phyloP scores from a whole-genome alignment of 2,113 vertebrate species.

The Nothobranchius kuhntae region DNA sequence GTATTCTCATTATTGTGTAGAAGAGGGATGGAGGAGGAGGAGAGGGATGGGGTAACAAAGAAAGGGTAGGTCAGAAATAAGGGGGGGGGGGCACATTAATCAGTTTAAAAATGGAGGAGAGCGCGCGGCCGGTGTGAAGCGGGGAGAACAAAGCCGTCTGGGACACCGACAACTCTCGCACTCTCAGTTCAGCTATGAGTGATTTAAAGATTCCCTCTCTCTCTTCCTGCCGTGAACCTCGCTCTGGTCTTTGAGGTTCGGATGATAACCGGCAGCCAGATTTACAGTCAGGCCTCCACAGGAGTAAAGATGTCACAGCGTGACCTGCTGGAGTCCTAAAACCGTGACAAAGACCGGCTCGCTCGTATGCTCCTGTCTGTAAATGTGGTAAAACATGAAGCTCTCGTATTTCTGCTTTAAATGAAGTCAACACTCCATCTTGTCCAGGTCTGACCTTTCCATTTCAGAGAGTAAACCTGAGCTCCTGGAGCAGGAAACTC shows the following conservation, averaged over 20 bases:
- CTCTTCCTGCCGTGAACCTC: slow-evolving; percentile 53
- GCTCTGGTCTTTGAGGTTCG: slow-evolving; percentile 58
- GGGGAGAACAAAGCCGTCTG: slow-evolving; percentile 58
- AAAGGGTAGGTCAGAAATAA: slow-evolving; percentile 19
- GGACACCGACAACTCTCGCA: slow-evolving; percentile 54
- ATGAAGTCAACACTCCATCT: slow-evolving; percentile 17
- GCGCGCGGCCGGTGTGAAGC: slow-evolving; percentile 28
- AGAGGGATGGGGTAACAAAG: slow-evolving; percentile 30
- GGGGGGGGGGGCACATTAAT: slow-evolving; percentile 47
- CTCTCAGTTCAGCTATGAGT: slow-evolving; percentile 56
- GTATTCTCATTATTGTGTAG: slow-evolving; percentile 43
- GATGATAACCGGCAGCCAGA: slow-evolving; percentile 71
- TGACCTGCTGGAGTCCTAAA: slow-evolving; percentile 72
- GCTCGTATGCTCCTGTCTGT: slow-evolving; percentile 33
- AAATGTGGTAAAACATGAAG: slow-evolving; percentile 2
- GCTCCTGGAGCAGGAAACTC: neutral
- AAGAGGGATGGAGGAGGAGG: slow-evolving; percentile 6
- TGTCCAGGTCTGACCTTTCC: slow-evolving; percentile 20
- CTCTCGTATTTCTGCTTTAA: slow-evolving; percentile 37
- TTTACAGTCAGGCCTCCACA: slow-evolving; percentile 63
- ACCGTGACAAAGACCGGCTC: slow-evolving; percentile 58
- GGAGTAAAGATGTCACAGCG: slow-evolving; percentile 78
- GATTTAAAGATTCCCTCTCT: slow-evolving; percentile 63
- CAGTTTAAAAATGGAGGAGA: slow-evolving; percentile 50
- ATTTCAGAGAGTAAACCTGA: slow-evolving; percentile 34